phyloP scores from a whole-genome alignment of 2,888 invertebrate species.

The Ommatoiulus sabulosus region DNA sequence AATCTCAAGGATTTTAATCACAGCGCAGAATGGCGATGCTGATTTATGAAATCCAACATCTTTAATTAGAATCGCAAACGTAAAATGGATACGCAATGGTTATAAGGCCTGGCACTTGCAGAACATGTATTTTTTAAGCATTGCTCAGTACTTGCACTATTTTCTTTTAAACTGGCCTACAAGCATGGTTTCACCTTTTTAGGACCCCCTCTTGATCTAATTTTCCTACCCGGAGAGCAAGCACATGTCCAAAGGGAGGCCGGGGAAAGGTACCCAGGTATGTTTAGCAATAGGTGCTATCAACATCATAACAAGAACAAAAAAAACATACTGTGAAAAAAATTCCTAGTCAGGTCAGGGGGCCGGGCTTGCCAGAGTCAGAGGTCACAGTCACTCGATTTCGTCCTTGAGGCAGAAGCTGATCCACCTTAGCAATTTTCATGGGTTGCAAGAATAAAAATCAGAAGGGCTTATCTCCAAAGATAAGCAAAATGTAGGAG shows the following conservation, averaged over 20 bases:
- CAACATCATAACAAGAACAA: background rate
- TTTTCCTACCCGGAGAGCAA: background rate
- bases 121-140: too few species aligned
- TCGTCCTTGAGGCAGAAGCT: conserved; percentile 33
- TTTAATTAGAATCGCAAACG: too few species aligned
- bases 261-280: background rate
- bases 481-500: background rate
- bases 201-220: background rate
- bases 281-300: background rate
- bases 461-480: background rate
- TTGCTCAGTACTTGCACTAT: too few species aligned
- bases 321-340: too few species aligned
- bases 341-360: conserved; percentile 19
- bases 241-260: background rate
- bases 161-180: too few species aligned
- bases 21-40: too few species aligned
- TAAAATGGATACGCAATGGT: too few species aligned
- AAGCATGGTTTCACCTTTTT: background rate
- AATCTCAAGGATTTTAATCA: too few species aligned
- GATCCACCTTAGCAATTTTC: background rate
- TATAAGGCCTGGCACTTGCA: too few species aligned
- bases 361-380: conserved; percentile 29
- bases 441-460: background rate
- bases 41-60: too few species aligned
- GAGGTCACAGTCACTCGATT: background rate